Evolutionary conservation across 2,797 vertebrate species (phyloP).

Genomic region (Meda fulgida): DNA sequence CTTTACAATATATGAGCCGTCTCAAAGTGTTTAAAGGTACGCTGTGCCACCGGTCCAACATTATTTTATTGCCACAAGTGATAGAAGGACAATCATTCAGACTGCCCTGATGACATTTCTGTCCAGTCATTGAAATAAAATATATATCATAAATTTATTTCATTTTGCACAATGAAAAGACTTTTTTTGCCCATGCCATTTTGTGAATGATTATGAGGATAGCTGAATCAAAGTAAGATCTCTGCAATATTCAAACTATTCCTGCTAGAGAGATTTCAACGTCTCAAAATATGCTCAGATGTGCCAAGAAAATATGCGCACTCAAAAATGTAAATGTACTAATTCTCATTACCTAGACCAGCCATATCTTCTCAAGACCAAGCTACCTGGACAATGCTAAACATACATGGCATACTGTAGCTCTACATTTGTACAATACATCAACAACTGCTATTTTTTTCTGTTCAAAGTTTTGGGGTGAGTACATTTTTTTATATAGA

Average conservation of each 20-base stretch:
- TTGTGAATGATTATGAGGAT: background rate
- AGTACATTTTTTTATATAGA: background rate
- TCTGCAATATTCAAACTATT: background rate
- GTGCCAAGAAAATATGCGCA: background rate
- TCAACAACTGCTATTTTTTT: background rate
- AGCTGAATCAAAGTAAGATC: too few species aligned
- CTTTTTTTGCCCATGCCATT: background rate
- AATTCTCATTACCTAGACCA: background rate
- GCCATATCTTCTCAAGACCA: background rate
- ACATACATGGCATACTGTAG: background rate
- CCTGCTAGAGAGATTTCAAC: background rate
- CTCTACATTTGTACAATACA: background rate
- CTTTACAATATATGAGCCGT: conserved; percentile 27
- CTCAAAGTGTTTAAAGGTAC: conserved; percentile 1
- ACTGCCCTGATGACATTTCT: background rate
- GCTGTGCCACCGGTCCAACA: background rate
- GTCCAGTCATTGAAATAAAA: conserved; percentile 17
- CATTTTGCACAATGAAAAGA: background rate
- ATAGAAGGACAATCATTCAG: background rate
- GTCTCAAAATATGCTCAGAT: background rate
- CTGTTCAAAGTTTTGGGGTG: background rate
- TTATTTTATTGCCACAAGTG: conserved; percentile 12
- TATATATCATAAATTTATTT: conserved; percentile 8
- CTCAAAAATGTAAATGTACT: background rate
- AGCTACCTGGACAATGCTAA: background rate